Conservation (phyloP, 2,888 invertebrate genomes). For the Pherbina coryleti region DNA sequence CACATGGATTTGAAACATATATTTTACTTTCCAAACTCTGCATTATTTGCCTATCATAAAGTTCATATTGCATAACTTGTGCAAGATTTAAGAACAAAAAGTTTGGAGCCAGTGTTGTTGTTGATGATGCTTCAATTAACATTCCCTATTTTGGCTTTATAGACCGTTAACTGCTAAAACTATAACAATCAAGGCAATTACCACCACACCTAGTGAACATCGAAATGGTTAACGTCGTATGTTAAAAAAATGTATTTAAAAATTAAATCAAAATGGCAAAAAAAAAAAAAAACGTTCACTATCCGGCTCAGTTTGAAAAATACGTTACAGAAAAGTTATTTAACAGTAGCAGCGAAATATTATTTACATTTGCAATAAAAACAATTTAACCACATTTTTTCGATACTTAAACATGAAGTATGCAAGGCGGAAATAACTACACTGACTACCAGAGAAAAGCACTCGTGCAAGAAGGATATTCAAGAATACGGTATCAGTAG, state of each 20-base stretch:
- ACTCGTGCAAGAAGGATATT: background rate
- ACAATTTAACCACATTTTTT: constrained; percentile 5
- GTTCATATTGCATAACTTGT: too few relatives aligned
- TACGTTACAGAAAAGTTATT: too few relatives aligned
- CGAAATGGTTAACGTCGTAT: background rate
- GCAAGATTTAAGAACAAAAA: too few relatives aligned
- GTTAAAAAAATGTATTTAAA: background rate
- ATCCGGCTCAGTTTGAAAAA: background rate
- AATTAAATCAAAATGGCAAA: background rate
- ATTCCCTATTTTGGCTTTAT: constrained; percentile 9
- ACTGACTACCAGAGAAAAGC: background rate
- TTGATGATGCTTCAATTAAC: background rate
- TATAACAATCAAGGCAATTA: background rate
- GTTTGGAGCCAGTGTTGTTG: too few relatives aligned
- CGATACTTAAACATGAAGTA: constrained; percentile 1
- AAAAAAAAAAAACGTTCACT: background rate
- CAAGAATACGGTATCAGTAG: background rate
- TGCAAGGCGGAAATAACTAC: background rate
- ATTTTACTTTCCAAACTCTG: too few relatives aligned
- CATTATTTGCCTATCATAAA: too few relatives aligned
- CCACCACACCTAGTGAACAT: background rate
- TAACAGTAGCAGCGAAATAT: background rate
- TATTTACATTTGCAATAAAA: background rate
- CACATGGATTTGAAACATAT: too few relatives aligned
- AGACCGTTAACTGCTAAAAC: background rate